These are phyloP conservation scores for Clarias laeviceps DNA, from an alignment of 2,797 vertebrate genomes.

Conservation along the genomic window DNA sequence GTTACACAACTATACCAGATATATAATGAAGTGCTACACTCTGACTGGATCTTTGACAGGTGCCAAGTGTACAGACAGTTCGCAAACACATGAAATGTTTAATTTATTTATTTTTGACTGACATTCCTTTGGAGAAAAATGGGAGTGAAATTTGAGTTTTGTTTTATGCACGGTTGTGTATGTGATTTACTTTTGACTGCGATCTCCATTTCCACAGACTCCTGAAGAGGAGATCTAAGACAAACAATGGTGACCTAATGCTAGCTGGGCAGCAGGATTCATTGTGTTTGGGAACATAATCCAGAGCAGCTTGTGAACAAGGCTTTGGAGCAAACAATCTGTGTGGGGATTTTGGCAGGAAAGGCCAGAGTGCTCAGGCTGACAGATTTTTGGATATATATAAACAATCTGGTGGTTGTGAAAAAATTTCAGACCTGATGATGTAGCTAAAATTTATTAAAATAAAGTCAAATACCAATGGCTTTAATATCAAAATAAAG, in stretches of 20 bases:
- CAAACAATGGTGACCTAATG: constrained; percentile 47
- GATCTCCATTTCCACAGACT: constrained; percentile 49
- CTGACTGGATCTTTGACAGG: constrained; percentile 26
- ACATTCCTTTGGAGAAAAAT: background rate
- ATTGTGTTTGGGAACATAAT: constrained; percentile 60
- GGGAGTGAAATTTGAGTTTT: constrained; percentile 9
- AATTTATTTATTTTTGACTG: constrained; percentile 6
- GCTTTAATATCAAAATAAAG: background rate
- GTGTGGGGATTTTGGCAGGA: constrained; percentile 38
- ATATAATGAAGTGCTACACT: constrained; percentile 21
- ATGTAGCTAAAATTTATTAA: background rate
- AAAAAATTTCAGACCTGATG: constrained; percentile 3
- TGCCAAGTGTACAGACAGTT: background rate
- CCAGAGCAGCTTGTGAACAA: constrained; percentile 53
- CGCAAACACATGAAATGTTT: background rate
- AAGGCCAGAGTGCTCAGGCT: constrained; percentile 24
- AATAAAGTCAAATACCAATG: constrained; percentile 7
- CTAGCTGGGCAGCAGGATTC: constrained; percentile 44
- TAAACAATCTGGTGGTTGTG: constrained; percentile 20
- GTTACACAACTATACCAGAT: background rate
- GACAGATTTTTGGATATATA: constrained; percentile 35
- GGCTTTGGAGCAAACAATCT: constrained; percentile 51
- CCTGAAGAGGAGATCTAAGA: constrained; percentile 34
- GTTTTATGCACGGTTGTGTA: background rate
- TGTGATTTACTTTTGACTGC: constrained; percentile 23